Conservation (phyloP, 2,113 vertebrate genomes). For the Bufo gargarizans region DNA sequence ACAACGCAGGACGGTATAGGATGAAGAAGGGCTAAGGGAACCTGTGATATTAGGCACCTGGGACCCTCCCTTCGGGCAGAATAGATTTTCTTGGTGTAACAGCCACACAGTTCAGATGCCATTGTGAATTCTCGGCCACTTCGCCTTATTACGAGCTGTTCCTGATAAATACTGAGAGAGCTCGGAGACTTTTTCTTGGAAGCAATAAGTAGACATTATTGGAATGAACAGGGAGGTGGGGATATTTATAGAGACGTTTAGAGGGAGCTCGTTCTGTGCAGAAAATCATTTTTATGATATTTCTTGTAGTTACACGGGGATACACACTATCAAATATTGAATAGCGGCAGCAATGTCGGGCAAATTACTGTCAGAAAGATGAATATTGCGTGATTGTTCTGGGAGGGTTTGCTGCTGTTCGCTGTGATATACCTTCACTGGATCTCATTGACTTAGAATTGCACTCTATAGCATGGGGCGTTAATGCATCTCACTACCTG, state of each 20-base stretch:
- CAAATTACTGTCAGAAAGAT: not conserved
- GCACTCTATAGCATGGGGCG: not conserved
- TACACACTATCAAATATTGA: slow-evolving; percentile 22
- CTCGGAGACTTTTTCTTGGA: not conserved
- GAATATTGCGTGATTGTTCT: not conserved
- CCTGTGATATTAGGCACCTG: not conserved
- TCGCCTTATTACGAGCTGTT: not conserved
- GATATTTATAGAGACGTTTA: not conserved
- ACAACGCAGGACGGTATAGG: not conserved
- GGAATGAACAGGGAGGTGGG: not conserved
- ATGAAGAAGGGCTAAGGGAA: not conserved
- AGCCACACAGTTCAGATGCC: not conserved
- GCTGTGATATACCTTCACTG: not conserved
- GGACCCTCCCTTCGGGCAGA: not conserved
- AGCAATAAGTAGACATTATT: not conserved
- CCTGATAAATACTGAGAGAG: slow-evolving; percentile 1
- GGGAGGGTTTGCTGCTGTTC: not conserved
- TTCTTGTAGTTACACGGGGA: not conserved
- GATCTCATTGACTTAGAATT: not conserved
- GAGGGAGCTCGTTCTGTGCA: not conserved
- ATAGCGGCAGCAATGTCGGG: not conserved
- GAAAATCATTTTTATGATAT: slow-evolving; percentile 4
- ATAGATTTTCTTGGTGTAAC: not conserved
- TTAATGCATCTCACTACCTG: not conserved
- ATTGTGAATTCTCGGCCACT: not conserved